phyloP scores from a whole-genome alignment of 2,113 vertebrate species.

The mouse (Mus musculus) region DNA sequence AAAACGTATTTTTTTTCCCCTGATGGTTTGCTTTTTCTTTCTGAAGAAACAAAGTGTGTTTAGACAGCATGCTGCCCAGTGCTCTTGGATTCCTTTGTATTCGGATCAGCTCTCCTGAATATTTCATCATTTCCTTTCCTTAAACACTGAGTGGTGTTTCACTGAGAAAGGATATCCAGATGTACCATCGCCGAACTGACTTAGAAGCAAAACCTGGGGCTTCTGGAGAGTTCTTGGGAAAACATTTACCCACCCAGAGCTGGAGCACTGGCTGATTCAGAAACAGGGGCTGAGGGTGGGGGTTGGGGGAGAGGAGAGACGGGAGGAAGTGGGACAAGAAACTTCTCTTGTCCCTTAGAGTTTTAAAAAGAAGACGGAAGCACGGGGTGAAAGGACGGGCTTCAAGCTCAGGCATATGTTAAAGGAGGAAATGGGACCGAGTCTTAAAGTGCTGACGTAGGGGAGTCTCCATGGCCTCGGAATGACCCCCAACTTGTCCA shows the following conservation, averaged over 20 bases:
- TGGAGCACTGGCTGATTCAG: background rate
- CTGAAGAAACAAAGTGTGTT: constrained; percentile 44
- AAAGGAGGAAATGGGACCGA: constrained; percentile 69
- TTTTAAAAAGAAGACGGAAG: constrained; percentile 78
- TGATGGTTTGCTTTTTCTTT: constrained; percentile 42
- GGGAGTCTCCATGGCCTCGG: background rate
- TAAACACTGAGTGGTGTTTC: constrained; percentile 19
- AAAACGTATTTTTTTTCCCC: constrained; percentile 24
- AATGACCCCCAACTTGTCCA: constrained; percentile 14
- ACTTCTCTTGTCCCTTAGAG: constrained; percentile 67
- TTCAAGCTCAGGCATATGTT: constrained; percentile 46
- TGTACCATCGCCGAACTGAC: background rate
- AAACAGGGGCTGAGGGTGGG: background rate
- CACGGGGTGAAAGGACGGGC: constrained; percentile 18
- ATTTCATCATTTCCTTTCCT: constrained; percentile 47
- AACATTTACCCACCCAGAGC: background rate
- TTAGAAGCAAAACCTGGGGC: background rate
- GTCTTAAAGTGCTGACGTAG: constrained; percentile 54
- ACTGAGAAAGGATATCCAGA: background rate
- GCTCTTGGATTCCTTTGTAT: constrained; percentile 60
- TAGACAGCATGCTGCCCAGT: constrained; percentile 16
- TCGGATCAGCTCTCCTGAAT: constrained; percentile 25
- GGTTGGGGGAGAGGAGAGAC: background rate
- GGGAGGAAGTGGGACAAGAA: constrained; percentile 51
- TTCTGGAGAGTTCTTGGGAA: background rate